These are phyloP conservation scores for Tapirus terrestris DNA, from an alignment of 2,113 vertebrate genomes.

Conservation along the genomic window DNA sequence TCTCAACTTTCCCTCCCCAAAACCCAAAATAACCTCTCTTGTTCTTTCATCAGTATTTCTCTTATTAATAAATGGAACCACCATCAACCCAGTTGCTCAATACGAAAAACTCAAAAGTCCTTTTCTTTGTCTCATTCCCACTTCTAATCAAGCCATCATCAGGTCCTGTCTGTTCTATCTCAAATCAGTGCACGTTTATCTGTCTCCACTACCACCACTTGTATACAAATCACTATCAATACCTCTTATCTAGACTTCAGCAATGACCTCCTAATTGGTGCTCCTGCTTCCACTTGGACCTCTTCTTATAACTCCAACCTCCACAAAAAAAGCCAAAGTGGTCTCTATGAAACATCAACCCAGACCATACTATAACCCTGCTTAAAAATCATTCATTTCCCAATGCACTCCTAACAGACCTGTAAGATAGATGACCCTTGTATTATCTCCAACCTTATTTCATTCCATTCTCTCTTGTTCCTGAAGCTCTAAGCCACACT, in stretches of 20 bases:
- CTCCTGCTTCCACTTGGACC: not conserved
- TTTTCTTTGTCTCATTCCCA: not conserved
- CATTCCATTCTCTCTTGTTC: not conserved
- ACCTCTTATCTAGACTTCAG: not conserved
- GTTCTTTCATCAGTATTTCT: constrained; percentile 10
- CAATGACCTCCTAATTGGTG: not conserved
- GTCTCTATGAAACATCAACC: not conserved
- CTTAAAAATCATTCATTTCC: not conserved
- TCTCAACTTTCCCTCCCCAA: not conserved
- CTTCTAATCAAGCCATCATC: not conserved
- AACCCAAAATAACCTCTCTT: not conserved
- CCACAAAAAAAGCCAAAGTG: not conserved
- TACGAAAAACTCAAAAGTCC: not conserved
- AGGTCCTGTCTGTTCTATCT: not conserved
- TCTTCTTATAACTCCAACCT: not conserved
- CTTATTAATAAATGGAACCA: not conserved
- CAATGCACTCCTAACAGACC: not conserved
- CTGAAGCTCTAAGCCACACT: not conserved
- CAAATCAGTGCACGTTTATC: not conserved
- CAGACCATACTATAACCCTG: not conserved
- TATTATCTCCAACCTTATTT: not conserved
- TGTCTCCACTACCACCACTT: not conserved
- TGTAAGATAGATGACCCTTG: not conserved
- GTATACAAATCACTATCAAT: not conserved
- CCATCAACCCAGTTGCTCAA: not conserved